Conservation (phyloP, 2,888 invertebrate genomes). For the Noctua fimbriata region DNA sequence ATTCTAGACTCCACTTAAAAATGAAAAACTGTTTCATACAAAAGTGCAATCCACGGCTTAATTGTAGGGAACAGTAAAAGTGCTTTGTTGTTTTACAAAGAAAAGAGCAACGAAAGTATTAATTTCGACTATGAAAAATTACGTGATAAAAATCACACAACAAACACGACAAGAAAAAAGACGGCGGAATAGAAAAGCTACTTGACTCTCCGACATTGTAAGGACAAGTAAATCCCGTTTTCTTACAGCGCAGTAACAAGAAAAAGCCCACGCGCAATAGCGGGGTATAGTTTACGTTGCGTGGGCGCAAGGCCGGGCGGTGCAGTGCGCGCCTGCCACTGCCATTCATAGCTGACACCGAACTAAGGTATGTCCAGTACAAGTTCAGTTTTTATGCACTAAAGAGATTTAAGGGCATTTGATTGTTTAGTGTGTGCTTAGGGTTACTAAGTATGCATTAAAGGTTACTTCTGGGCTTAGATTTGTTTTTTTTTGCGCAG, state of each 20-base stretch:
- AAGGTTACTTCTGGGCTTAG: neutral
- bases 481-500: neutral
- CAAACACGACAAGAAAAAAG: neutral
- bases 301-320: constrained; percentile 73
- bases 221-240: constrained; percentile 52
- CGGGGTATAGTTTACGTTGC: constrained; percentile 58
- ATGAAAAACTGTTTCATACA: neutral
- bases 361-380: constrained; percentile 31
- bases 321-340: constrained; percentile 44
- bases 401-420: neutral
- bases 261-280: constrained; percentile 56
- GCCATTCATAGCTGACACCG: constrained; percentile 60
- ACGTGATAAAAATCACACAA: neutral
- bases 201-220: constrained; percentile 30
- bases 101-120: neutral
- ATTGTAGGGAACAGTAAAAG: neutral
- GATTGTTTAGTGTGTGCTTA: neutral
- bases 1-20: neutral
- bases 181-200: neutral
- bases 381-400: neutral
- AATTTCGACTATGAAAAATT: neutral
- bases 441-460: neutral
- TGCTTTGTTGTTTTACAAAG: neutral
- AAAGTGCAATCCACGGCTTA: neutral
- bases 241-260: constrained; percentile 11